Evolutionary conservation across 2,113 vertebrate genomes (phyloP), one percentile per base, ranked within the genome.

Genomic region (Eolophus roseicapilla): DNA sequence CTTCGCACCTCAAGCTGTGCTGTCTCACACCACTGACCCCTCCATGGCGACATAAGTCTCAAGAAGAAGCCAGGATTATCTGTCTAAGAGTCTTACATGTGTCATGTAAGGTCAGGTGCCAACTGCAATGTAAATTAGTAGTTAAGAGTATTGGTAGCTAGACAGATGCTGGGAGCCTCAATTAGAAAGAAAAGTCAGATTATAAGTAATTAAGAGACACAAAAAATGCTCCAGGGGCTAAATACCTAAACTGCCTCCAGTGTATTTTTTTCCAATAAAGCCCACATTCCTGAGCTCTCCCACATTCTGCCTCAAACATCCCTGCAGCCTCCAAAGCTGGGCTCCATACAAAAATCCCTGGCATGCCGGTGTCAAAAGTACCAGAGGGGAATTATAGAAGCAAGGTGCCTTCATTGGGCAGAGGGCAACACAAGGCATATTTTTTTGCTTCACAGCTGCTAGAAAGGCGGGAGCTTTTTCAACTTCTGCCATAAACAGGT

Each of bases 21-120:
- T 84, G 92, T 89, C 97, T 98, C 95, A 97, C 97, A 96, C 94
- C 92, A 88, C 96, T 97, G 98, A 98, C 98, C 97, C 97, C 93
- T 97, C 90, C 79, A 82, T 97, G 98, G 98, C 97, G 98, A 98
- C 98, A 97, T 98, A 98, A 98, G 96, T 97, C 97, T 93, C 96
- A n/a, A 81, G 95, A 94, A 97, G 97, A 93, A 96, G 93, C 79
- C 95, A 63, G 85, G 97, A 97, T 97, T 96, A 98, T 97, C 97
- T 96, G 95, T 69, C 96, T 98, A 98, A 98, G 98, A 98, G 98
- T n/a, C 97, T 99, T 98, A 98, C 47, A 15, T 33, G 92, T 97
- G 97, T 97, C 97, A 98, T 96, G 79, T 52, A 91, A 98, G 98
- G 98, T 96, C 97, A 98, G 96, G 95, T 97, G 96, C 96, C 97